Evolutionary conservation across 2,888 invertebrate species (phyloP).

Genomic region (Actias luna): DNA sequence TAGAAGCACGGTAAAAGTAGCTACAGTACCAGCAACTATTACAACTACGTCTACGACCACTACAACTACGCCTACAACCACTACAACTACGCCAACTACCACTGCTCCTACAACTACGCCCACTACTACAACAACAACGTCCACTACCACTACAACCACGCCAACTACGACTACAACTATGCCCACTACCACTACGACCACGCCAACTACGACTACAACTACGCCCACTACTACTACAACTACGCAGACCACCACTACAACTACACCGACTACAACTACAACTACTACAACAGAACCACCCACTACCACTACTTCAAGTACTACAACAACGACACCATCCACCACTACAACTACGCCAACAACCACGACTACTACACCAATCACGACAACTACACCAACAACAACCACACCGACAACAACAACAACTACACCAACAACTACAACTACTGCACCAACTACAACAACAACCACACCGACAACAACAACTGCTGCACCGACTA

Average conservation of each 20-base stretch:
- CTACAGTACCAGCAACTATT: background rate
- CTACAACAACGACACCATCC: constrained; percentile 23
- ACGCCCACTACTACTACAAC: constrained; percentile 24
- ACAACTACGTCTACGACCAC: constrained; percentile 19
- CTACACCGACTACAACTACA: constrained; percentile 14
- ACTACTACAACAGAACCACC: constrained; percentile 15
- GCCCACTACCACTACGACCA: constrained; percentile 21
- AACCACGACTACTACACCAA: background rate
- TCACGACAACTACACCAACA: background rate
- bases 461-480: constrained; percentile 22
- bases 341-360: constrained; percentile 23
- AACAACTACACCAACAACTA: constrained; percentile 17
- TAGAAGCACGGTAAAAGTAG: constrained; percentile 6
- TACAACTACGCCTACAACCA: constrained; percentile 12
- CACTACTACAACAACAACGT: constrained; percentile 18
- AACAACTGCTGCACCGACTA: constrained; percentile 18
- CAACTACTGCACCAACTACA: constrained; percentile 14
- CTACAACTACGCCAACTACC: constrained; percentile 3
- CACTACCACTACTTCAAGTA: constrained; percentile 3
- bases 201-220: constrained; percentile 14
- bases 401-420: constrained; percentile 15
- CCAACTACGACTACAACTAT: constrained; percentile 21
- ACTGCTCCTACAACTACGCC: constrained; percentile 3
- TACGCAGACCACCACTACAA: constrained; percentile 20
- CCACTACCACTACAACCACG: constrained; percentile 13